phyloP scores from a whole-genome alignment of 1,140 invertebrate species.

The Diuraphis noxia region DNA sequence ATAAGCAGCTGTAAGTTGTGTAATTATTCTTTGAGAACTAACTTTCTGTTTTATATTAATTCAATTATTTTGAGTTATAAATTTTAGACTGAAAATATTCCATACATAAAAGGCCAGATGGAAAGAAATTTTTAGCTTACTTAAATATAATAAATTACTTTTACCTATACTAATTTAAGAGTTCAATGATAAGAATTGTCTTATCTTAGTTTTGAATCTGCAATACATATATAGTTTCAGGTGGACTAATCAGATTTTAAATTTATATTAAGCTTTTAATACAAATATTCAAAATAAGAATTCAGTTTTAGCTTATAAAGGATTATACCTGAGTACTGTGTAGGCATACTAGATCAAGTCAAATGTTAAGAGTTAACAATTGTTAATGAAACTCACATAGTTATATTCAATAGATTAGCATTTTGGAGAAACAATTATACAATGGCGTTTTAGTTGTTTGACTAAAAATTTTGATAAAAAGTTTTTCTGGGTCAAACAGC shows the following conservation, averaged over 20 bases:
- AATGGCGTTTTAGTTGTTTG: too few species aligned
- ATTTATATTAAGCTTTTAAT: not conserved
- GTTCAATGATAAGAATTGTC: not conserved
- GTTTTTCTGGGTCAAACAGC: too few species aligned
- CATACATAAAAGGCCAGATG: constrained; percentile 88
- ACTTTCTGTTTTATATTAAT: not conserved
- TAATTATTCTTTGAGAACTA: not conserved
- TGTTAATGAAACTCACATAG: not conserved
- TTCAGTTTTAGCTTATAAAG: not conserved
- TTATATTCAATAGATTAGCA: not conserved
- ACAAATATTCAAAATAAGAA: not conserved
- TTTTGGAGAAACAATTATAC: not conserved
- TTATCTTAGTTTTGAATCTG: not conserved
- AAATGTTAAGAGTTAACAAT: not conserved
- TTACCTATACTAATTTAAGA: not conserved
- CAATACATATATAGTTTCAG: not conserved
- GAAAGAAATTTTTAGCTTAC: constrained; percentile 92
- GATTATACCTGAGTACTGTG: not conserved
- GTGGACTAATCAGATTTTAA: not conserved
- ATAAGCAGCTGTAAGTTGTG: constrained; percentile 85
- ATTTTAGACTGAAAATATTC: constrained; percentile 83
- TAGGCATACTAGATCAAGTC: not conserved
- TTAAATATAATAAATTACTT: constrained; percentile 70
- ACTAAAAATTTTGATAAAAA: too few species aligned
- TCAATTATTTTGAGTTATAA: not conserved